Base-by-base conservation (phyloP, 64 coral and sea anemone genomes). In the Actinia equina region DNA sequence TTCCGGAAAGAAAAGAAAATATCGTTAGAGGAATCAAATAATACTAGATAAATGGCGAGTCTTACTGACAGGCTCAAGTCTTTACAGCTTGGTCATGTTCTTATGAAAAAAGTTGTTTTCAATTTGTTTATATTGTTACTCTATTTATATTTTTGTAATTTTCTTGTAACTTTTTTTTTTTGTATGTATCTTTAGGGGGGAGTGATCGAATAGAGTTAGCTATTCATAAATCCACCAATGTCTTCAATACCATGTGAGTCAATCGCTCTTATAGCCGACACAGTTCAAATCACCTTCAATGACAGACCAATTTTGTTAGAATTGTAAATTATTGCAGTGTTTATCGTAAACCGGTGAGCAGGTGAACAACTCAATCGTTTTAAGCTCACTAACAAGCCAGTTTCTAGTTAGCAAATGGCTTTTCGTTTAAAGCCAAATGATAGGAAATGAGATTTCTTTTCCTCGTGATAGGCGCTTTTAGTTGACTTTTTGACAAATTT, bases 401-500 rank as follows among this genome's bases (percentile, higher is more conserved):
- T 81, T 61, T 85, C 49, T 23, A 17, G 17, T 85, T 20, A 17
- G 22, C 83, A 85, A 85, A 85, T 63, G 83, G 83, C 51, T 53
- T 85, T 85, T 85, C 52, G 26, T 63, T 74, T 41, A 82, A 51
- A 82, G 5, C 45, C 53, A 60, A 60, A 63, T 85, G 83, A 42
- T 60, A 85, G 83, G 83, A 85, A 85, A 85, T 85, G 83, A 63
- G 59, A 53, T 41, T 85, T 61, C 62, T 82, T 63, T 55, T 17
- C 51, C 16, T 60, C 42, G 53, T 85, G 20, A 85, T 85, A 85
- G 83, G 51, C 55, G 78, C 83, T 60, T 58, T 85, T 43, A 43
- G 52, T 17, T 85, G 53, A 85, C 53, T 63, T 85, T 85, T 58
- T 85, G 83, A 85, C 83, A 85, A 85, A 85, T 85, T 58, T 63